Base-by-base conservation (phyloP, 2,113 vertebrate species). In the Tachysurus fulvidraco region DNA sequence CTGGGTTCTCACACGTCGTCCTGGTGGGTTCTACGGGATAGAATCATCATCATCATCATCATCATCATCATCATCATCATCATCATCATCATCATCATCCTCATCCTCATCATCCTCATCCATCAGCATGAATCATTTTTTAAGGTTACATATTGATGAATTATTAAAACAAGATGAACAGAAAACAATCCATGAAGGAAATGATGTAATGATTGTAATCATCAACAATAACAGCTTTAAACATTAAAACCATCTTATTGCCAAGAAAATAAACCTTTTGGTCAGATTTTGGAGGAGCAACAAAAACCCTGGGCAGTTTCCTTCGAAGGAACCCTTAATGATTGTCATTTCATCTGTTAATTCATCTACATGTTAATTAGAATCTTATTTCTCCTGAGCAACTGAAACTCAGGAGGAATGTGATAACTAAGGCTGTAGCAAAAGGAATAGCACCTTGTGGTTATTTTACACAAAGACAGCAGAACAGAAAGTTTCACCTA, bases 1-100 rank as follows among this genome's bases (percentile, higher is more conserved):
- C 97, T 50, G 97, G 98, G 89, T 98, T 99, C 92, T 97, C 97
- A 95, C 98, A 99, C 0, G 97, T 93, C 8, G 96, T 98, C 57
- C 96, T 96, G 9, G 95, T 96, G 12, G 97, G 96, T 92, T 99
- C 98, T 99, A 89, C 83, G 93, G 92, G 87, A 92, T 86, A 86
- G 84, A 69, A 81, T 5, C 2, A 60, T 64, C 44, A 85, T 81
- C 59, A 69, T 50, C 78, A 73, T 52, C 50, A 52, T 44, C 54
- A 19, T 19, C 50, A 62, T 25, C 65, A 12, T 30, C 36, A 11
- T 30, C 69, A 59, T 54, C 54, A 44, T 59, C 60, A 80, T 80
- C 57, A 65, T 64, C 11, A 81, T 74, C 36, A 65, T 50, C 41
- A 4, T 67, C 64, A 28, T 67, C n/a, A 28, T 65, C 64, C 54